Conservation (phyloP, 2,888 invertebrate genomes). For the Chamaedrilus cognettii region DNA sequence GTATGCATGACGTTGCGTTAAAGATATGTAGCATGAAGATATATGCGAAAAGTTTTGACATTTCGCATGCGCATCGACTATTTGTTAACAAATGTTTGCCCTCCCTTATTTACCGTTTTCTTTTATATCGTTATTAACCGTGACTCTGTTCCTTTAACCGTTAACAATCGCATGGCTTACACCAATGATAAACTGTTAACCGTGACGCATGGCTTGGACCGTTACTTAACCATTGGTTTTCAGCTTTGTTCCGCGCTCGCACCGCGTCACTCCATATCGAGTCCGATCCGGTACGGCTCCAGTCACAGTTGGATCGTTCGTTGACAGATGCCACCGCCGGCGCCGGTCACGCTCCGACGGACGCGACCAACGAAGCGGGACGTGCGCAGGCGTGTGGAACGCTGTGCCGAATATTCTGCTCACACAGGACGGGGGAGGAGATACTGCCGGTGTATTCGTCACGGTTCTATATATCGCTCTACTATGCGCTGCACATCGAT, state of each 20-base stretch:
- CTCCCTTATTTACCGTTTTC: too few relatives aligned
- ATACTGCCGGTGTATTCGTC: constrained; percentile 90
- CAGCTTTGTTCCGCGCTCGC: constrained; percentile 28
- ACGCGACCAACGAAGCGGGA: constrained; percentile 64
- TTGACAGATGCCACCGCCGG: constrained; percentile 22
- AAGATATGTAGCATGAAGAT: too few relatives aligned
- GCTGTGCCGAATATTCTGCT: constrained; percentile 92
- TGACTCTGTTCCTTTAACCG: not conserved
- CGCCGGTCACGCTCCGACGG: too few relatives aligned
- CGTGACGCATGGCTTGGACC: not conserved
- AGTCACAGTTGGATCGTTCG: constrained; percentile 21
- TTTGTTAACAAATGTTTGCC: too few relatives aligned
- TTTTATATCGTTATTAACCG: too few relatives aligned
- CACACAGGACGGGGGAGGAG: constrained; percentile 92
- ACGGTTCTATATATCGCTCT: constrained; percentile 88
- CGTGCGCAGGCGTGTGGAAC: constrained; percentile 95
- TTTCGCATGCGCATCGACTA: too few relatives aligned
- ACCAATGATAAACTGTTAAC: not conserved
- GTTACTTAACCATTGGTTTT: not conserved
- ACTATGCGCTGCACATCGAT: constrained; percentile 74
- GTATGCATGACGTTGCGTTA: too few relatives aligned
- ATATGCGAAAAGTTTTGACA: too few relatives aligned
- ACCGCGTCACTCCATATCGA: constrained; percentile 37
- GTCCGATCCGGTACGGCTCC: constrained; percentile 18
- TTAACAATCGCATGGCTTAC: not conserved